Percentiles rank a stretch among this genome's conserved stretches.
These are phyloP conservation scores for Tylochromis polylepis DNA, from an alignment of 2,113 vertebrate species.

Conservation along the genomic window DNA sequence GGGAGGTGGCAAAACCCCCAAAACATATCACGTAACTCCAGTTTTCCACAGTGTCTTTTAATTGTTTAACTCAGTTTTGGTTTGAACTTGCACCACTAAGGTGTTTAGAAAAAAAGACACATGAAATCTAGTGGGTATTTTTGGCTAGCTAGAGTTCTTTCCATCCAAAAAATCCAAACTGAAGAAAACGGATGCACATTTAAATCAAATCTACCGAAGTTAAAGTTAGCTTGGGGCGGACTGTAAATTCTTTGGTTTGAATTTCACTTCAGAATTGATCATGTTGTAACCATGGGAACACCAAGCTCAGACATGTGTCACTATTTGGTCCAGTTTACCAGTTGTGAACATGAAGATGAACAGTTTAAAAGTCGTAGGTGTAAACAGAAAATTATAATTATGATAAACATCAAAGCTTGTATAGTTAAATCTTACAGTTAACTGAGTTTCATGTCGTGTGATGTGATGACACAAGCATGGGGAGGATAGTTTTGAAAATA, in stretches of 20 bases:
- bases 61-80: not conserved
- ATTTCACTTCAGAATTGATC: not conserved
- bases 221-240: not conserved
- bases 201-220: not conserved
- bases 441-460: not conserved
- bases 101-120: not conserved
- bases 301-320: not conserved
- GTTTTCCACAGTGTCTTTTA: not conserved
- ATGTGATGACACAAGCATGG: not conserved
- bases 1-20: no score
- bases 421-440: no score
- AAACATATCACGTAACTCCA: not conserved
- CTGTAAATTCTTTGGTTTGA: no score
- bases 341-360: not conserved
- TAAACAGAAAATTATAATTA: not conserved
- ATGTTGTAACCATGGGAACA: not conserved
- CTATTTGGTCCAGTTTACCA: not conserved
- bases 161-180: not conserved
- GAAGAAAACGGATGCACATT: not conserved
- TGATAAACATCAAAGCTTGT: not conserved
- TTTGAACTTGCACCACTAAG: not conserved
- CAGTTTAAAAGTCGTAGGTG: not conserved
- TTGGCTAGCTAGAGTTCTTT: not conserved
- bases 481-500: not conserved
- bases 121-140: not conserved